phyloP scores from a whole-genome alignment of 2,888 invertebrate species.

The Adineta ricciae region DNA sequence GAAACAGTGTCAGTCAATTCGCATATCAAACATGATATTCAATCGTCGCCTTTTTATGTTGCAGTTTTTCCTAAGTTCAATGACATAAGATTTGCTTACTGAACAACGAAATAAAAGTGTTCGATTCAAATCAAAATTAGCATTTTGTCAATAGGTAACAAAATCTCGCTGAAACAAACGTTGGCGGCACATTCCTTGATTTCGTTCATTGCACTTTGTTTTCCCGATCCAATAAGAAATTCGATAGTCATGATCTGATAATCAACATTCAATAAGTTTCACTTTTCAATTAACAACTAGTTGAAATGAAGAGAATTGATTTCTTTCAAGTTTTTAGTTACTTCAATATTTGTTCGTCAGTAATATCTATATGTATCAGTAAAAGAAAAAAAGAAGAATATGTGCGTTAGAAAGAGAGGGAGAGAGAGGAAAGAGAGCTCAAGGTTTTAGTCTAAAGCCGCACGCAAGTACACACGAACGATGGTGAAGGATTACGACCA shows the following conservation, averaged over 20 bases:
- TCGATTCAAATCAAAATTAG: background rate
- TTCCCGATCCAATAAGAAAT: background rate
- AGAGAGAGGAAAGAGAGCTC: background rate
- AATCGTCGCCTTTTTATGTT: background rate
- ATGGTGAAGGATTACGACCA: conserved; percentile 7
- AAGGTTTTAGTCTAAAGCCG: conserved; percentile 7
- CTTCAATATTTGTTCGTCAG: background rate
- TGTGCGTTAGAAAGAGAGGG: no score
- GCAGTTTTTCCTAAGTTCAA: background rate
- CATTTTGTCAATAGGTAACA: conserved; percentile 4
- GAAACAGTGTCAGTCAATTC: no score
- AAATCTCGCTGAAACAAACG: background rate
- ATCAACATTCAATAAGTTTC: no score
- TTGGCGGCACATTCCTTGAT: background rate
- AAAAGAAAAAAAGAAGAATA: background rate
- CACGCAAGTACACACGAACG: background rate
- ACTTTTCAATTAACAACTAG: no score
- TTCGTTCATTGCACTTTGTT: background rate
- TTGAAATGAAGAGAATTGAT: background rate
- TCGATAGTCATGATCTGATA: background rate
- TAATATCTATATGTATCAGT: background rate
- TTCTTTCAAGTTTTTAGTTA: background rate
- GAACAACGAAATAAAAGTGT: background rate
- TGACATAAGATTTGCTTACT: background rate
- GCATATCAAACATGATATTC: background rate